Evolutionary conservation across 2,113 vertebrate species (phyloP).

Genomic region (Callorhinus ursinus): DNA sequence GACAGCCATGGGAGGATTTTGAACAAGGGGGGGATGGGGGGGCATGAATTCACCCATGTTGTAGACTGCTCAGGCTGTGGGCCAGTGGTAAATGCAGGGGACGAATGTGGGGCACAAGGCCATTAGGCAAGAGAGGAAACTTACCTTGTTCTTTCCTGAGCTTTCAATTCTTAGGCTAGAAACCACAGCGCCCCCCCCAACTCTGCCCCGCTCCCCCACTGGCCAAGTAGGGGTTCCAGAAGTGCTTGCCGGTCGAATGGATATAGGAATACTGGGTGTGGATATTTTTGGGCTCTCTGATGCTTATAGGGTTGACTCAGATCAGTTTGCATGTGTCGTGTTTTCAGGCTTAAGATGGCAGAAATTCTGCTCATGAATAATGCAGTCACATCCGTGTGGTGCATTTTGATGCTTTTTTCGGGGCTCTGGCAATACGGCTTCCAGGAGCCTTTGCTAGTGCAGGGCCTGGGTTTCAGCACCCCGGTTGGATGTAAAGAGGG

Average conservation of each 20-base stretch:
- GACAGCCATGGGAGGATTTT: not conserved
- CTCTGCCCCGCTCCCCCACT: rapidly evolving
- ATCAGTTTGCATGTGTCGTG: rapidly evolving
- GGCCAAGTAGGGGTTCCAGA: not conserved
- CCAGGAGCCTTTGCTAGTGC: not conserved
- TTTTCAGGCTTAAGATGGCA: not conserved
- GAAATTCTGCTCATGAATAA: not conserved
- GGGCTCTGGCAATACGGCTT: not conserved
- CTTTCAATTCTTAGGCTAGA: not conserved
- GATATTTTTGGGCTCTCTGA: not conserved
- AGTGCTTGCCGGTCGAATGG: not conserved
- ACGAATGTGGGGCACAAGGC: not conserved
- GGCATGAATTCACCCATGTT: no score
- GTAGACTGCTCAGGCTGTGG: not conserved
- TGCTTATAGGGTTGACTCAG: not conserved
- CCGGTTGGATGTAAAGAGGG: rapidly evolving
- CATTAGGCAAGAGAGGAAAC: not conserved
- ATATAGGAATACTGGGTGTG: not conserved
- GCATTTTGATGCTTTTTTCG: not conserved
- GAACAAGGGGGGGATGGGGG: no score
- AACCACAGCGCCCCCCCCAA: not conserved
- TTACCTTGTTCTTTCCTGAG: not conserved
- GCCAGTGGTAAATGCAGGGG: not conserved
- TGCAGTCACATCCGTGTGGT: rapidly evolving
- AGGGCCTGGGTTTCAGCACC: not conserved